These are phyloP conservation scores for Zaprionus gabonicus DNA, from an alignment of 1,140 invertebrate species.

Conservation along the genomic window DNA sequence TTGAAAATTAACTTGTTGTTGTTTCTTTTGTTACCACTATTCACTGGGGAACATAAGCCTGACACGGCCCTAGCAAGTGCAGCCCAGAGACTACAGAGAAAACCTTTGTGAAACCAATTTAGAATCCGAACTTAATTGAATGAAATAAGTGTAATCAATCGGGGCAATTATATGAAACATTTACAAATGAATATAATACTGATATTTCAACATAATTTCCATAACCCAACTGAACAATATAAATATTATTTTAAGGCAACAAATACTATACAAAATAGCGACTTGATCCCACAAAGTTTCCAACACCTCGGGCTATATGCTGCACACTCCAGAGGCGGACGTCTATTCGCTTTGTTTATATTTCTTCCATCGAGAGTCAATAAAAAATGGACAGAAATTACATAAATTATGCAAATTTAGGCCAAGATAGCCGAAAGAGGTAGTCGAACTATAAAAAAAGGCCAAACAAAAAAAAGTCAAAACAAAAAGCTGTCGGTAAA, in stretches of 20 bases:
- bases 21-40: conserved; percentile 9
- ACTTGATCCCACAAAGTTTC: neutral
- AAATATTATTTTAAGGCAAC: neutral
- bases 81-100: conserved; percentile 11
- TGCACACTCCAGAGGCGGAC: conserved; percentile 7
- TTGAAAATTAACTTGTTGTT: conserved; percentile 22
- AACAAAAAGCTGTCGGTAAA: conserved; percentile 30
- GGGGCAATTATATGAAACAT: neutral
- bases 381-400: conserved; percentile 51
- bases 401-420: conserved; percentile 69
- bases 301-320: conserved; percentile 18
- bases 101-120: conserved; percentile 10
- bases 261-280: neutral
- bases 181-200: neutral
- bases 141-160: neutral
- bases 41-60: conserved; percentile 27
- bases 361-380: conserved; percentile 23
- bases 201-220: conserved; percentile 1
- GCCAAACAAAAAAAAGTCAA: conserved; percentile 29
- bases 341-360: conserved; percentile 35
- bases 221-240: neutral
- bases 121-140: neutral
- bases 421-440: conserved; percentile 56
- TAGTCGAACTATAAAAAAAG: conserved; percentile 48
- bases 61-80: conserved; percentile 35